Evolutionary conservation across 53 echinoderm and acorn worm genomes (phyloP), one percentile per base, ranked within the genome.

Genomic region (Arbacia lixula): DNA sequence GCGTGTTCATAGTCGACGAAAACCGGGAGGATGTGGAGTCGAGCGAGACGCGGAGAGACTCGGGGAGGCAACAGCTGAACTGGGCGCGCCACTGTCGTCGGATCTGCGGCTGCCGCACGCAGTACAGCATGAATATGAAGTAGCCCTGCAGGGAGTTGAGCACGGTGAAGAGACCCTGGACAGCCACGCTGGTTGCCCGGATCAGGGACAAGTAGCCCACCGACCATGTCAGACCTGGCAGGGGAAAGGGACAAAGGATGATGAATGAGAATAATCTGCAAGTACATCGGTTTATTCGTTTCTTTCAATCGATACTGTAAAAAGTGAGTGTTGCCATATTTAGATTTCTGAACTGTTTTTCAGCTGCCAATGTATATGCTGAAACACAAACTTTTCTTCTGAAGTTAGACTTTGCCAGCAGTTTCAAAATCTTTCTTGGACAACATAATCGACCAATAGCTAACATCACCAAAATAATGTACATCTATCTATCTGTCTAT

Each of bases 91-190:
- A 85, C 20, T 85, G 85, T 3, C 72, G 71, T 26, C 85, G 71
- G n/a, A 81, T 85, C 34, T 84, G 87, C 2, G 94, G 81, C 73
- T 91, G 94, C 36, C 91, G 91, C 22, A 94, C 85, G 66, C 94
- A 91, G 62, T 94, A 94, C 2, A 91, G 50, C 85, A 94, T 86
- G 58, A 94, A 94, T 43, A 94, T 94, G 41, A 89, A 89, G 60
- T 91, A 94, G 1, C 94, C 94, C 66, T 94, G 94, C 21, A 89
- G 87, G 3, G 94, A 89, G 62, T 94, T 94, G 22, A 94, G 85
- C 20, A 94, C 66, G 64, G 90, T 90, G 85, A 91, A 94, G 49
- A 91, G 38, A 19, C 90, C 73, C 66, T 91, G 94, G 2, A 91
- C 87, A 12, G 85, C 84, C 64, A 91, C 88, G 50, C 76, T 91